These are phyloP conservation scores for Bombus superbus DNA, from an alignment of 1,140 invertebrate species.

Conservation along the genomic window DNA sequence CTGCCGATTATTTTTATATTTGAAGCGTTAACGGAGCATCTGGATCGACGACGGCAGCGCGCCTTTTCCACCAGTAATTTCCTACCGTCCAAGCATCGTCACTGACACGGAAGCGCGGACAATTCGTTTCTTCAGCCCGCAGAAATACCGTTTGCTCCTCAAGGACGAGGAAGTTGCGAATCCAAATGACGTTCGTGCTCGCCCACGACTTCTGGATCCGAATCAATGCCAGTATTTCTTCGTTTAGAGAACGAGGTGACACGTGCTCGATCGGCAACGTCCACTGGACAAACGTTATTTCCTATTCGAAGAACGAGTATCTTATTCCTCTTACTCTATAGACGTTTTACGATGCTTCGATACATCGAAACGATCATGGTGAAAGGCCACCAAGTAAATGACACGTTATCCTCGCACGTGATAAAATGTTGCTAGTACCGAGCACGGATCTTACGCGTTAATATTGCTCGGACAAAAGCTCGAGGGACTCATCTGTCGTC, in stretches of 20 bases:
- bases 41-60: neutral
- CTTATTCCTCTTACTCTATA: neutral
- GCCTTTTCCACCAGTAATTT: neutral
- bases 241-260: conserved; percentile 11
- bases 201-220: conserved; percentile 65
- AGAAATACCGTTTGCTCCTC: conserved; percentile 42
- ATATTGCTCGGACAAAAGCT: too few relatives aligned
- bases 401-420: conserved; percentile 16
- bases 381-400: conserved; percentile 14
- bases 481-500: conserved; percentile 10
- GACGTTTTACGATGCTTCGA: neutral
- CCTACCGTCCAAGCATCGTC: conserved; percentile 15
- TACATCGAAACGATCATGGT: neutral
- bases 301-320: neutral
- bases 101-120: conserved; percentile 36
- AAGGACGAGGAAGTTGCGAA: conserved; percentile 54
- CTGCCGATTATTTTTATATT: conserved; percentile 32
- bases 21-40: neutral
- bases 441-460: neutral
- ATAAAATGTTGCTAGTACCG: conserved; percentile 11
- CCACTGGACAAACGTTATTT: conserved; percentile 24
- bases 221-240: conserved; percentile 50
- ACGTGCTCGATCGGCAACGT: neutral
- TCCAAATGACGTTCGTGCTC: conserved; percentile 53
- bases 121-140: neutral